Conservation (phyloP, 1,140 invertebrate species). For the Papilio polytes region DNA sequence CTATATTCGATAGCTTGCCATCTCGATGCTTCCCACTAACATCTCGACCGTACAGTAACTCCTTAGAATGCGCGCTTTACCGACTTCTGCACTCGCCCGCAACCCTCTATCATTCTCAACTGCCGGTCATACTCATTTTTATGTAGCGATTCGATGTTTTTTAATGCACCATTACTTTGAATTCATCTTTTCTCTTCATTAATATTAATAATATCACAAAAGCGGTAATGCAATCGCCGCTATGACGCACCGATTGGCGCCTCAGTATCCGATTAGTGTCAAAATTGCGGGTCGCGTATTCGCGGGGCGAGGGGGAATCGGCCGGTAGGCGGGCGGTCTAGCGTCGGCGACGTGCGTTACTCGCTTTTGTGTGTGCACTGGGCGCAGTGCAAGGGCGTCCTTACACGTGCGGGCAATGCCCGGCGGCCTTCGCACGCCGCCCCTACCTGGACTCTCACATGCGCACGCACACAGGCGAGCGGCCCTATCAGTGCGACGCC, state of each 20-base stretch:
- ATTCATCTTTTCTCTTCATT: conserved; percentile 78
- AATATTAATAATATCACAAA: conserved; percentile 82
- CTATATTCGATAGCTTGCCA: conserved; percentile 68
- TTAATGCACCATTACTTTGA: conserved; percentile 65
- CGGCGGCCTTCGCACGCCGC: conserved; percentile 87
- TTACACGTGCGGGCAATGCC: conserved; percentile 88
- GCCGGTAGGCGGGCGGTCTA: conserved; percentile 59
- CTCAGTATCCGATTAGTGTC: conserved; percentile 49
- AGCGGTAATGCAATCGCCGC: conserved; percentile 82
- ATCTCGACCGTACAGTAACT: conserved; percentile 71
- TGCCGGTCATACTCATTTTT: conserved; percentile 59
- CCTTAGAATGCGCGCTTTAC: conserved; percentile 69
- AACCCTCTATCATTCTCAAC: conserved; percentile 59
- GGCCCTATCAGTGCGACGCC: conserved; percentile 88
- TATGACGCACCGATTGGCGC: conserved; percentile 66
- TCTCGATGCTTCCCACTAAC: conserved; percentile 82
- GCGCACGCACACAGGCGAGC: conserved; percentile 90
- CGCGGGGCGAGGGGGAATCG: conserved; percentile 51
- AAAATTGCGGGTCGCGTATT: conserved; percentile 60
- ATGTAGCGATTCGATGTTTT: conserved; percentile 65
- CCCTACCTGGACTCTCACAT: conserved; percentile 89
- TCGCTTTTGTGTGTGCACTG: conserved; percentile 84
- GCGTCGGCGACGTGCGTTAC: conserved; percentile 82
- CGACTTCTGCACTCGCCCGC: conserved; percentile 74
- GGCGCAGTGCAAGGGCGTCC: conserved; percentile 84